Conservation (phyloP, 2,113 vertebrate genomes). For the Coryphaenoides rupestris region DNA sequence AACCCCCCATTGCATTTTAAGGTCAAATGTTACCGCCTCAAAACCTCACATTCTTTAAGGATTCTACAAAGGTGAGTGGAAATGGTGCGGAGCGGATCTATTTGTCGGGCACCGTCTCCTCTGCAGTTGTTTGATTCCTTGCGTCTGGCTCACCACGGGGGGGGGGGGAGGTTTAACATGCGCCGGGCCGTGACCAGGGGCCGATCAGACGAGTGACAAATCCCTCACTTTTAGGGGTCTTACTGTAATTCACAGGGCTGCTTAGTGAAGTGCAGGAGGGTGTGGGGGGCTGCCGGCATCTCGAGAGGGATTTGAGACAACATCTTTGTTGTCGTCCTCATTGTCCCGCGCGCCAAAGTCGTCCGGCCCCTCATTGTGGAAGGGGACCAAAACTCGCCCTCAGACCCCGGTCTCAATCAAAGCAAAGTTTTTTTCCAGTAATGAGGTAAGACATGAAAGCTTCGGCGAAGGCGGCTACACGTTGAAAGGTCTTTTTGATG, state of each 20-base stretch:
- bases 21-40: slow-evolving; percentile 13
- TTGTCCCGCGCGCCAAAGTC: slow-evolving; percentile 65
- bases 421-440: slow-evolving; percentile 71
- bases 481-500: slow-evolving; percentile 75
- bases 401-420: slow-evolving; percentile 68
- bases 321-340: slow-evolving; percentile 69
- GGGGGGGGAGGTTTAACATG: slow-evolving; percentile 50
- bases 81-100: slow-evolving; percentile 8
- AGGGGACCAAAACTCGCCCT: slow-evolving; percentile 63
- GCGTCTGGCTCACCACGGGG: no score
- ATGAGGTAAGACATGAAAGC: slow-evolving; percentile 74
- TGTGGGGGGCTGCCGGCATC: slow-evolving; percentile 46
- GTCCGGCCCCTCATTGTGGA: slow-evolving; percentile 65
- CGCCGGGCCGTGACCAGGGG: slow-evolving; percentile 58
- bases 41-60: background rate
- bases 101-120: slow-evolving; percentile 36
- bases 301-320: slow-evolving; percentile 73
- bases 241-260: slow-evolving; percentile 63
- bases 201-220: slow-evolving; percentile 70
- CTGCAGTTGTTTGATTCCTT: no score
- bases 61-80: no score
- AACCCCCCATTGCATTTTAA: slow-evolving; percentile 7
- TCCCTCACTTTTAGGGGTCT: slow-evolving; percentile 61
- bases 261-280: slow-evolving; percentile 22
- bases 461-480: slow-evolving; percentile 49